Conservation (phyloP, 2,113 vertebrate genomes). For the Corythornis vintsioides region DNA sequence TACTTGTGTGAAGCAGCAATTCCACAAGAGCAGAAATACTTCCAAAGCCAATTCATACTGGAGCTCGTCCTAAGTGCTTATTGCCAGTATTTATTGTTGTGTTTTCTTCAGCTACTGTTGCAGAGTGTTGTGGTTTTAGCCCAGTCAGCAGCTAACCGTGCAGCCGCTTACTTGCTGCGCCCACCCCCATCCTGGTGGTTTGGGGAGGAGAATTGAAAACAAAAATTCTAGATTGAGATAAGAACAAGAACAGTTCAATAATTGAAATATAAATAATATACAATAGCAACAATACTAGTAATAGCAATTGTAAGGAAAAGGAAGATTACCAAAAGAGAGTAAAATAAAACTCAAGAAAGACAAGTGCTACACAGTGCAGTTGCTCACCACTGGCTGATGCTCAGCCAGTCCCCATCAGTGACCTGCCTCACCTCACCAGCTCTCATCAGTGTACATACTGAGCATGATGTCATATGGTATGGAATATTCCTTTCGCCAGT, state of each 20-base stretch:
- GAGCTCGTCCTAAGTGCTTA: conserved; percentile 25
- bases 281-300: background rate
- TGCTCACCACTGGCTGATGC: background rate
- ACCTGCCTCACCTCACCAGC: background rate
- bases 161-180: background rate
- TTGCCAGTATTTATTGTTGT: conserved; percentile 41
- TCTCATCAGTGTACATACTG: background rate
- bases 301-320: background rate
- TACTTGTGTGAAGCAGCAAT: background rate
- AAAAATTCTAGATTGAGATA: background rate
- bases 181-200: background rate
- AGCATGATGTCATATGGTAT: background rate
- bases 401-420: background rate
- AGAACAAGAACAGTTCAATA: background rate
- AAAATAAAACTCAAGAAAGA: background rate
- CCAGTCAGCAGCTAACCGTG: background rate
- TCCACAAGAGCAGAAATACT: background rate
- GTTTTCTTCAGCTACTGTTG: conserved; percentile 24
- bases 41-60: conserved; percentile 47
- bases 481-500: background rate
- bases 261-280: background rate
- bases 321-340: background rate
- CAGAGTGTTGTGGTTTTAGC: background rate
- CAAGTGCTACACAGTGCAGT: background rate
- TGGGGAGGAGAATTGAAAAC: background rate